These are phyloP conservation scores for Sarcophaga rosellei DNA, from an alignment of 2,888 invertebrate species.

Conservation along the genomic window DNA sequence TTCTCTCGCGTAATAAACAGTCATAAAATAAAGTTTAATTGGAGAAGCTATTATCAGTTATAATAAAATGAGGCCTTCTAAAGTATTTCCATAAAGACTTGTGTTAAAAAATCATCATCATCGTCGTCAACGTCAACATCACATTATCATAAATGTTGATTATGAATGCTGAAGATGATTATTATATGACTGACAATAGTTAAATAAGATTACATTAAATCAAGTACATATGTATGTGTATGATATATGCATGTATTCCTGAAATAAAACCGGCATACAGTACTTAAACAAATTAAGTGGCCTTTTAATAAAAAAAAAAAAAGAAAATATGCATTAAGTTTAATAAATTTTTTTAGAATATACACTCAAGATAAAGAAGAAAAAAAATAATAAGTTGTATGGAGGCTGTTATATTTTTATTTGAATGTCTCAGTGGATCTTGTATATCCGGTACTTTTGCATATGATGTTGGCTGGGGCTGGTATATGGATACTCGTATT, in stretches of 20 bases:
- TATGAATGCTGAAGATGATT: conserved; percentile 14
- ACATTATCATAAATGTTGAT: conserved; percentile 33
- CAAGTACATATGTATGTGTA: conserved; percentile 5
- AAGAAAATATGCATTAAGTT: conserved; percentile 5
- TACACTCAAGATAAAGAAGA: conserved; percentile 21
- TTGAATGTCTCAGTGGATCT: neutral
- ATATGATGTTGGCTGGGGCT: no score
- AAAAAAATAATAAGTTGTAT: neutral
- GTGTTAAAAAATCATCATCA: neutral
- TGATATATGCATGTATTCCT: conserved; percentile 45
- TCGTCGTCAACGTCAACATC: conserved; percentile 14
- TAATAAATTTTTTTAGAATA: conserved; percentile 38
- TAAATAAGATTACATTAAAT: conserved; percentile 50
- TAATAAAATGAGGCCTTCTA: conserved; percentile 33
- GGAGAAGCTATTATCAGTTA: conserved; percentile 57
- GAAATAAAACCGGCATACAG: conserved; percentile 23
- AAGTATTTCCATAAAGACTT: neutral
- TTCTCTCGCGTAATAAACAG: conserved; percentile 16
- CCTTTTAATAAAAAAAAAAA: conserved; percentile 51
- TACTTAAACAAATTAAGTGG: conserved; percentile 62
- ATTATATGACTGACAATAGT: conserved; percentile 39
- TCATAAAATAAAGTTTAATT: conserved; percentile 62
- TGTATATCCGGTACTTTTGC: neutral
- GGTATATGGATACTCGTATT: no score
- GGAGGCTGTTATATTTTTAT: conserved; percentile 2